phyloP scores from a whole-genome alignment of 1,140 invertebrate species.

The Aphelenchoides besseyi region DNA sequence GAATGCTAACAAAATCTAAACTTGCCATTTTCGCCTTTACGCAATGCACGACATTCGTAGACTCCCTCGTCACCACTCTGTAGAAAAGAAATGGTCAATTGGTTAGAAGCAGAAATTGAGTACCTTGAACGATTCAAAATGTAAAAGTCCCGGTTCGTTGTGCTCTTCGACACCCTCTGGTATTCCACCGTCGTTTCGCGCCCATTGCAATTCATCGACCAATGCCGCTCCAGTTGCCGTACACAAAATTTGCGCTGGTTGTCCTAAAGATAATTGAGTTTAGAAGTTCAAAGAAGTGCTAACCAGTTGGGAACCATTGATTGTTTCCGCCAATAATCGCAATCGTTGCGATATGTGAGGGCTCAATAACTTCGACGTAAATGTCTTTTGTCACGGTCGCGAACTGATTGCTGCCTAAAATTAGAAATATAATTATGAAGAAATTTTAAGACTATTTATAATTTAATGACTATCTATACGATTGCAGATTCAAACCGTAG shows the following conservation, averaged over 20 bases:
- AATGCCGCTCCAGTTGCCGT: slow-evolving; percentile 55
- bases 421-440: no score
- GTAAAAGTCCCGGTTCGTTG: slow-evolving; percentile 56
- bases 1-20: no score
- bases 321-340: slow-evolving; percentile 56
- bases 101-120: no score
- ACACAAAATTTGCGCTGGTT: slow-evolving; percentile 56
- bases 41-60: slow-evolving; percentile 59
- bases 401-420: slow-evolving; percentile 54
- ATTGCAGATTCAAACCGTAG: no score
- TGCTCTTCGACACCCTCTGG: slow-evolving; percentile 57
- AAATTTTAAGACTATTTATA: no score
- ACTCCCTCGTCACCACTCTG: slow-evolving; percentile 52
- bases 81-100: slow-evolving; percentile 11
- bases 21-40: slow-evolving; percentile 58
- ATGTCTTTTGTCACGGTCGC: slow-evolving; percentile 62
- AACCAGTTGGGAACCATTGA: slow-evolving; percentile 56
- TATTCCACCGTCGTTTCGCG: slow-evolving; percentile 38
- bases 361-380: slow-evolving; percentile 60
- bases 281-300: no score
- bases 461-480: no score
- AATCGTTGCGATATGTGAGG: slow-evolving; percentile 52
- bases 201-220: slow-evolving; percentile 58
- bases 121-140: slow-evolving; percentile 59
- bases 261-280: no score